Conservation (phyloP, 2,113 vertebrate species). For the Mixornis gularis region DNA sequence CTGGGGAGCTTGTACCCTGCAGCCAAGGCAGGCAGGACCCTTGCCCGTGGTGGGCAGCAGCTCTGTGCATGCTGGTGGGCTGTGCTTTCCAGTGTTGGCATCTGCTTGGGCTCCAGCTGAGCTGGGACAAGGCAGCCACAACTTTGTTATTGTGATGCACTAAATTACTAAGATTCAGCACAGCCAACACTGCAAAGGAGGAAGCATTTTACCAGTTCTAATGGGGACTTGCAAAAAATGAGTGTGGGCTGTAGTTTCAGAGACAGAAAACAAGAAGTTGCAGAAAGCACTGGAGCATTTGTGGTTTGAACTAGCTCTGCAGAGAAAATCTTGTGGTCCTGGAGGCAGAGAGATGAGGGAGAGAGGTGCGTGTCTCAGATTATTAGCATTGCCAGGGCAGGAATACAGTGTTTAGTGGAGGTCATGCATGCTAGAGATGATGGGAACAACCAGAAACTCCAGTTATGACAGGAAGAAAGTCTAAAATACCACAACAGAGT, state of each 20-base stretch:
- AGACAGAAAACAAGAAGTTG: not conserved
- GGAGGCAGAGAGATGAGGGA: not conserved
- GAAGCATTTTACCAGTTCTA: not conserved
- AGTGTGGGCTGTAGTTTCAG: not conserved
- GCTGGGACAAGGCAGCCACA: not conserved
- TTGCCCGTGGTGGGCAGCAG: not conserved
- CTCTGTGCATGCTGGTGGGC: not conserved
- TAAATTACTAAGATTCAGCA: not conserved
- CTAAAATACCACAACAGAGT: not conserved
- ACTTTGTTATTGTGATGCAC: not conserved
- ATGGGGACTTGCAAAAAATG: not conserved
- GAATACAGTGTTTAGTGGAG: not conserved
- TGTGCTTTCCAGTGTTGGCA: not conserved
- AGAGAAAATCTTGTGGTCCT: not conserved
- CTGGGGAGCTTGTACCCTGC: not conserved
- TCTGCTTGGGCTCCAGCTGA: not conserved
- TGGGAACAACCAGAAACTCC: not conserved
- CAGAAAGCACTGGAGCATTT: not conserved
- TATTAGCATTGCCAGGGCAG: not conserved
- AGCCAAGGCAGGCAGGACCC: not conserved
- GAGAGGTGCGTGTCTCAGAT: not conserved
- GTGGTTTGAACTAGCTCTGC: not conserved
- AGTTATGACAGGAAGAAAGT: not conserved
- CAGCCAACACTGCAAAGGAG: accelerated
- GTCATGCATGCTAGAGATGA: not conserved